Base-by-base conservation (phyloP, 2,888 invertebrate genomes). In the Archips crataeganus region DNA sequence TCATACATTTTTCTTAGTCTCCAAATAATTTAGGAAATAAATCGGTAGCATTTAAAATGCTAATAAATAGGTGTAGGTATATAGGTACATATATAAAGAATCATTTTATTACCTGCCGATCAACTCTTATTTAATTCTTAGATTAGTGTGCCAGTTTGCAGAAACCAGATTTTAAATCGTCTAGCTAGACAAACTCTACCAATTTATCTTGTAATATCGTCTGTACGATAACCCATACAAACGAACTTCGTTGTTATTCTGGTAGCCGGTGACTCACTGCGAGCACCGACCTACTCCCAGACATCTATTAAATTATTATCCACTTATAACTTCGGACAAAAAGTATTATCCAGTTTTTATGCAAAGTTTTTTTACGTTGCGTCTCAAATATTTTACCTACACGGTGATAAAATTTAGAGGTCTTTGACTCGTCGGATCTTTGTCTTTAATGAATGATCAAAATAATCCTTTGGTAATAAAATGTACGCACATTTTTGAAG, bases 241-340 rank as follows among this genome's bases (percentile, higher is more conserved):
- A 60, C 13, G 9, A n/a, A 39, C 45, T 1, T 51, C 49, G 15
- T 5, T 8, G 11, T 63, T 42, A 51, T 59, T 64, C 63, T 39
- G 73, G 8, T 10, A 45, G 13, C 36, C 39, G 57, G 57, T 72
- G 67, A 72, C 62, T 72, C 72, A 72, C 67, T 5, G 68, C 42
- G 32, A 54, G 47, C 23, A 62, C 45, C 63, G 68, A 73, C 39
- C 39, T 64, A 61, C 65, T 74, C 51, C 70, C 61, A 70, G 69
- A 74, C 70, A 34, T 69, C 69, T 70, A 65, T 74, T 74, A 74
- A 74, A 74, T 74, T 70, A 74, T 70, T 74, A 74, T 61, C 74
- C 74, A 70, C 69, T 74, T 74, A 74, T 61, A 69, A 47, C 57
- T 65, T 60, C 34, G 23, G 15, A 60, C 69, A 74, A 74, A 74